Base-by-base conservation (phyloP, 2,113 vertebrate species). In the Brachyistius frenatus region DNA sequence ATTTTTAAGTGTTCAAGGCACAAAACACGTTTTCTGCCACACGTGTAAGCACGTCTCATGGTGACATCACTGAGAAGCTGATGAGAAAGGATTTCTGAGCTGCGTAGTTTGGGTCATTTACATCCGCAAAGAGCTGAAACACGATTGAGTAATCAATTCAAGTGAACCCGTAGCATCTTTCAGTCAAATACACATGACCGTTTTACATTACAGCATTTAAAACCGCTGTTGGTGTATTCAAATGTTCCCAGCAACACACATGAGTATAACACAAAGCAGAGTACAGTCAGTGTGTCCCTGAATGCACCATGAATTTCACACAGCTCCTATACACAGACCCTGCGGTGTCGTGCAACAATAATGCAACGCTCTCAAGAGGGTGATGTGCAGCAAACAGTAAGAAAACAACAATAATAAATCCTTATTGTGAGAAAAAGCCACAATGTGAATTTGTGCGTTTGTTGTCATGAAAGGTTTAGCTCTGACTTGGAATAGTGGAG, bases 301-400 rank as follows among this genome's bases (percentile, higher is more conserved):
- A 76, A 71, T 32, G 60, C 60, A 50, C 14, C 37, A 44, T 11
- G 49, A 11, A 46, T 49, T 78, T 65, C 47, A 62, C 39, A 36
- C 13, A 49, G 35, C 35, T 31, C 30, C 13, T 36, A 39, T 4
- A 11, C 13, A 52, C 3, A 13, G 16, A 36, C 32, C 23, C 53
- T 47, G 36, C 33, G 30, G 31, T 14, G 41, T 30, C 15, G 36
- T 3, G 2, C 60, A 58, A 44, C 58, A 54, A n/a, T 61, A 46
- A 41, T 16, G 31, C 56, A 64, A 63, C 46, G 49, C 64, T 15
- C 60, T 66, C 57, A 14, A 50, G 65, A 14, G 55, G 65, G 49
- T 44, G 31, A 41, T 30, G 9, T 16, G 49, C 1, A 62, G 7
- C 32, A 44, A 46, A 47, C 11, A n/a, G 52, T 11, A 57, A 66